phyloP scores from a whole-genome alignment of 1,140 invertebrate genomes.

The Pseudachorutes palmiensis region DNA sequence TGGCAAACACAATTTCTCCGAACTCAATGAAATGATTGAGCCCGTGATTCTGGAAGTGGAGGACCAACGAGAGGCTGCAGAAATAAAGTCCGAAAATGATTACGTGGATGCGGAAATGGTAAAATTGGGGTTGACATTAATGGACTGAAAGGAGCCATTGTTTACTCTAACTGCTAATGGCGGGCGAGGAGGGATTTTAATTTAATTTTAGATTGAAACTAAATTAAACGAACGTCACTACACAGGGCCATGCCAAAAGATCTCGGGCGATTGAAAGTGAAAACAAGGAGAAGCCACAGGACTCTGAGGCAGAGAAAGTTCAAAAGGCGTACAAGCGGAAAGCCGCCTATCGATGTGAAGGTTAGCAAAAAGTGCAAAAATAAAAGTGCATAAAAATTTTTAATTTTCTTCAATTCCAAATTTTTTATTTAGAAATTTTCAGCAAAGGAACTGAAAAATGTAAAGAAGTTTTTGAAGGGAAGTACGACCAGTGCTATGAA shows the following conservation, averaged over 20 bases:
- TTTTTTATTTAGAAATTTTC: constrained; percentile 29
- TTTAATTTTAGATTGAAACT: background rate
- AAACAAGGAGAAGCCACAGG: constrained; percentile 7
- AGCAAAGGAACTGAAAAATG: constrained; percentile 27
- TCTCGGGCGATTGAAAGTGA: constrained; percentile 23
- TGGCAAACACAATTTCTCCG: constrained; percentile 22
- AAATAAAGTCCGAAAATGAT: constrained; percentile 26
- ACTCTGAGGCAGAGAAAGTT: constrained; percentile 20
- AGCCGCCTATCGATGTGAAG: constrained; percentile 33
- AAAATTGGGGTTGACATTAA: constrained; percentile 11
- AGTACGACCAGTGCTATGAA: constrained; percentile 29
- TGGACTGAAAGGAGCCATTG: background rate
- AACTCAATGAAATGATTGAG: constrained; percentile 11
- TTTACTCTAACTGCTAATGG: too few relatives aligned
- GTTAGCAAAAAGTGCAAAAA: constrained; percentile 21
- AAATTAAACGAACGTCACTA: background rate
- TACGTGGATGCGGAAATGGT: constrained; percentile 24
- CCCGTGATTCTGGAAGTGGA: constrained; percentile 30
- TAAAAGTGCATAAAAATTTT: background rate
- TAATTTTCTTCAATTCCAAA: background rate
- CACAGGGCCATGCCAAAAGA: constrained; percentile 16
- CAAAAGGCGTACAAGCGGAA: constrained; percentile 30
- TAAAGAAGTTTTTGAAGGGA: constrained; percentile 22
- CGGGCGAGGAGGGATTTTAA: too few relatives aligned
- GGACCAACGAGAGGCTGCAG: constrained; percentile 20